Conservation (phyloP, 1,140 invertebrate species). For the Drosophila melanica region DNA sequence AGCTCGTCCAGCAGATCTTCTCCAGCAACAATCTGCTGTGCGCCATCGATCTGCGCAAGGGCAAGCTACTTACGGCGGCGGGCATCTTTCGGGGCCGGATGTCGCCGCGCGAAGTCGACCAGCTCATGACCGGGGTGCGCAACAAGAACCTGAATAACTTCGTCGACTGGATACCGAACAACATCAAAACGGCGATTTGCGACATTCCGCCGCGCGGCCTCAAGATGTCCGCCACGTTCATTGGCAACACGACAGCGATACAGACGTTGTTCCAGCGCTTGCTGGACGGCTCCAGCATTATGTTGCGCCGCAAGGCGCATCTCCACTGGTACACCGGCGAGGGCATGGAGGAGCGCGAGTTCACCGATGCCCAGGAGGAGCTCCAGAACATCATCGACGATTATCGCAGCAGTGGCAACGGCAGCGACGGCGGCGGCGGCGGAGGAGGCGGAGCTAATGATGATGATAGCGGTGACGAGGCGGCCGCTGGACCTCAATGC, state of each 20-base stretch:
- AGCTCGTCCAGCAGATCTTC: conserved; percentile 92
- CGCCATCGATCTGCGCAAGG: conserved; percentile 88
- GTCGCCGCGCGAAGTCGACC: conserved; percentile 87
- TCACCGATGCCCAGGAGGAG: conserved; percentile 88
- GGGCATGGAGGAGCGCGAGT: conserved; percentile 92
- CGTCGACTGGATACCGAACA: conserved; percentile 92
- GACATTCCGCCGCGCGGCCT: conserved; percentile 88
- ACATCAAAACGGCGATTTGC: conserved; percentile 90
- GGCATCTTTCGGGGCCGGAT: conserved; percentile 90
- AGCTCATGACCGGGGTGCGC: conserved; percentile 89
- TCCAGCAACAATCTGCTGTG: conserved; percentile 92
- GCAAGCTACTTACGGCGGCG: conserved; percentile 86
- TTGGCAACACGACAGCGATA: conserved; percentile 90
- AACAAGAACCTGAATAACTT: conserved; percentile 91
- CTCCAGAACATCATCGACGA: conserved; percentile 76
- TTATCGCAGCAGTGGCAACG: conserved; percentile 54
- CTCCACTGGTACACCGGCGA: conserved; percentile 91
- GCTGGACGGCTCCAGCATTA: conserved; percentile 88
- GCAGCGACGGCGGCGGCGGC: conserved; percentile 4
- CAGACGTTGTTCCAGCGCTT: conserved; percentile 91
- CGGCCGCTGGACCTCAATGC: conserved; percentile 17
- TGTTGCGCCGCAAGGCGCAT: conserved; percentile 95
- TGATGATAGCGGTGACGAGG: conserved; percentile 20
- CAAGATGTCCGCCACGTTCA: conserved; percentile 89
- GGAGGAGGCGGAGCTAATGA: neutral